Evolutionary conservation across 2,797 vertebrate species (phyloP), one percentile per base, ranked within the genome.

Genomic region (Merluccius polli): DNA sequence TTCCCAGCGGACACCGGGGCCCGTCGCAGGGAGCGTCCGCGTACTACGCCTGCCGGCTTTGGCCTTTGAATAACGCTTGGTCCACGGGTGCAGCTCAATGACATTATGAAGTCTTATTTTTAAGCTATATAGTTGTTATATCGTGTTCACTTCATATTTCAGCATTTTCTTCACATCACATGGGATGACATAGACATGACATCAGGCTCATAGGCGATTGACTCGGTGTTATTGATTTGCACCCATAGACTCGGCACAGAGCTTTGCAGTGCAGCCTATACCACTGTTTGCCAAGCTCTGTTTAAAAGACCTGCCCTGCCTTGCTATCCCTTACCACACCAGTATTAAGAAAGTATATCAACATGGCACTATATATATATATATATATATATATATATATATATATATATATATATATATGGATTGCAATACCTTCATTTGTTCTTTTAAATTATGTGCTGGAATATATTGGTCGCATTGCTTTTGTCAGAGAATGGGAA

Each of bases 241-340:
- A 76, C n/a, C 15, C 5, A 72, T n/a, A 65, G 15, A 35, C 48
- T n/a, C n/a, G n/a, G n/a, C n/a, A n/a, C n/a, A n/a, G n/a, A n/a
- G n/a, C n/a, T n/a, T n/a, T n/a, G n/a, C n/a, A n/a, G n/a, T n/a
- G n/a, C n/a, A n/a, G n/a, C n/a, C n/a, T n/a, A n/a, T n/a, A n/a
- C 59, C 59, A 30, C 4, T 18, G 13, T 63, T 29, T 48, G 75
- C 75, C 78, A 78, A 31, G 81, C 74, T 86, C 71, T 82, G 81
- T 82, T 86, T 86, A 80, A 79, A 80, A 16, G 81, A 77, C 83
- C 83, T 82, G 75, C 73, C 82, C 85, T 87, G 85, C 86, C 86
- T 35, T 87, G 91, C 88, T 87, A 74, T 86, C 87, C 89, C 86
- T 85, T 88, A 84, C 87, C 85, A n/a, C 48, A 52, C 16, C 41